phyloP scores from a whole-genome alignment of 2,113 vertebrate genomes.

The Prunella himalayana region DNA sequence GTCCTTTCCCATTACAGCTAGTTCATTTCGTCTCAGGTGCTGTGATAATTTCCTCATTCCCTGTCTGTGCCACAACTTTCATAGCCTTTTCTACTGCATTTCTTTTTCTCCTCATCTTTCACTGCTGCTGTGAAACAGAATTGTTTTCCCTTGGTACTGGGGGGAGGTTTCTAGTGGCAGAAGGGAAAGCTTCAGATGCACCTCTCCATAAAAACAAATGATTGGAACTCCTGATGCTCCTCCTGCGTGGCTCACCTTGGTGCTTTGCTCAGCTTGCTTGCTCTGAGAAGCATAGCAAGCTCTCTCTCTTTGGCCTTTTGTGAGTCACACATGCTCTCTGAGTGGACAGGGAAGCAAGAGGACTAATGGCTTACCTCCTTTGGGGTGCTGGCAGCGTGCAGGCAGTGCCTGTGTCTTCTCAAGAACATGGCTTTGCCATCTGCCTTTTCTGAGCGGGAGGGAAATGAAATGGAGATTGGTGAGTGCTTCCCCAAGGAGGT shows the following conservation, averaged over 20 bases:
- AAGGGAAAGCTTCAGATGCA: background rate
- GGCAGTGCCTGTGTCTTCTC: background rate
- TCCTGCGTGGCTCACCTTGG: background rate
- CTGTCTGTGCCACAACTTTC: background rate
- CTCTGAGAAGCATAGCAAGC: background rate
- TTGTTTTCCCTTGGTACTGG: background rate
- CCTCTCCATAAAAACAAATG: background rate
- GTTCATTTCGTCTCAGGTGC: background rate
- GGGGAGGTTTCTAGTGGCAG: background rate
- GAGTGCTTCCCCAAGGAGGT: background rate
- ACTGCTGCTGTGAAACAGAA: background rate
- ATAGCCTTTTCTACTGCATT: background rate
- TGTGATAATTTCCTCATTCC: background rate
- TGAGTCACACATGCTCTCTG: background rate
- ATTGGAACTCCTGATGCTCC: background rate
- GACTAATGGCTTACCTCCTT: background rate
- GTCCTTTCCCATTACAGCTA: background rate
- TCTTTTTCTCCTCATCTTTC: background rate
- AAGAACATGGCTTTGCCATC: background rate
- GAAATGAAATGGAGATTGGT: background rate
- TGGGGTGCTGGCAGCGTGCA: background rate
- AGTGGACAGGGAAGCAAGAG: background rate
- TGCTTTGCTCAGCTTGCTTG: background rate
- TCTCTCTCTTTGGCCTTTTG: background rate
- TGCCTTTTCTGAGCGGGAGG: background rate